A percentile compares a stretch with the other conserved stretches of the same genome.
These are phyloP conservation scores for Luperina nickerlii DNA, from an alignment of 2,888 invertebrate species.

Conservation along the genomic window DNA sequence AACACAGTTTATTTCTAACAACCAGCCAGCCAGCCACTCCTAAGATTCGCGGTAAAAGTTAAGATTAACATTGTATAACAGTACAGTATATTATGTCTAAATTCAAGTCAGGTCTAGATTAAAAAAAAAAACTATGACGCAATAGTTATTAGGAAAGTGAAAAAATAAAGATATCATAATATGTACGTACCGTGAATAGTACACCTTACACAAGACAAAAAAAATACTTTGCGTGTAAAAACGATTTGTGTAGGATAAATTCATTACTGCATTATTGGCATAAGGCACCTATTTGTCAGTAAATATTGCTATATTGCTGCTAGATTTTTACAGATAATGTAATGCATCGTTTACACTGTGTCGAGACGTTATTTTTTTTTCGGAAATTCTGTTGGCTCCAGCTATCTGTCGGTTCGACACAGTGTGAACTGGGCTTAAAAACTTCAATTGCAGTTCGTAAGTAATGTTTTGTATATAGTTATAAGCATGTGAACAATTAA, in stretches of 20 bases:
- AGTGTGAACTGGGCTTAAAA: not conserved
- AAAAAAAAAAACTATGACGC: not conserved
- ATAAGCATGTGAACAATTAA: slow-evolving; percentile 40
- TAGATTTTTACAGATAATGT: not conserved
- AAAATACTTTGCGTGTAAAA: not conserved
- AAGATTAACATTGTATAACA: not conserved
- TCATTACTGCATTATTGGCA: not conserved
- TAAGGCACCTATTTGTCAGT: not conserved
- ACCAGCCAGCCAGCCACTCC: not conserved
- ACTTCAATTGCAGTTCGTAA: slow-evolving; percentile 23
- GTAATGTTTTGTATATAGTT: slow-evolving; percentile 45
- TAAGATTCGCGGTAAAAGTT: not conserved
- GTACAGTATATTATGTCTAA: not conserved
- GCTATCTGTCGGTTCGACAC: not conserved
- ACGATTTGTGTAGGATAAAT: not conserved
- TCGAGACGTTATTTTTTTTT: not conserved
- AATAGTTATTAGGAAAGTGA: not conserved
- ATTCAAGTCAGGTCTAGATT: not conserved
- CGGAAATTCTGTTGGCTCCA: fast-evolving
- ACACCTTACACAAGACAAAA: not conserved
- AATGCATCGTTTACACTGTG: not conserved
- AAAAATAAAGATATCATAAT: not conserved
- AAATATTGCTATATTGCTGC: not conserved
- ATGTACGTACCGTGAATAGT: not conserved
- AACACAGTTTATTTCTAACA: not conserved